Conservation (phyloP, 2,113 vertebrate genomes). For the Alligator sinensis region DNA sequence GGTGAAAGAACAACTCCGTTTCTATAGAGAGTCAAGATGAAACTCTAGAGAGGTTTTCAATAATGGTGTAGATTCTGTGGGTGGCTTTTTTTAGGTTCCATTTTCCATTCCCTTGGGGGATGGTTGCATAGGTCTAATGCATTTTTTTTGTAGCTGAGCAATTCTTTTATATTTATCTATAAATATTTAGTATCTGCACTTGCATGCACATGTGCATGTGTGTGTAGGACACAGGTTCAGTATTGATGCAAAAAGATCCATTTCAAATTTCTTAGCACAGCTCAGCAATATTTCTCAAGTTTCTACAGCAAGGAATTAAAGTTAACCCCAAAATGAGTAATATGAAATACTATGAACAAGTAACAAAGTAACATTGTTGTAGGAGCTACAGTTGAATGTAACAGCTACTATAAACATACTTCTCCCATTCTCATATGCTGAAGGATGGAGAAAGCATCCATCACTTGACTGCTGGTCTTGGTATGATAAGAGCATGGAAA, state of each 20-base stretch:
- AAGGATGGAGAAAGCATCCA: neutral
- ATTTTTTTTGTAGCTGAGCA: slow-evolving; percentile 3
- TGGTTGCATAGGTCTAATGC: slow-evolving; percentile 11
- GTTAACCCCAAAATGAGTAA: neutral
- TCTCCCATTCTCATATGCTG: neutral
- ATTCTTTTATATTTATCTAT: slow-evolving; percentile 1
- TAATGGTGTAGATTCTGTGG: slow-evolving; percentile 33
- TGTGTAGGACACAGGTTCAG: neutral
- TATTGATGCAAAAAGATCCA: neutral
- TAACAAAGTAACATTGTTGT: slow-evolving; percentile 27
- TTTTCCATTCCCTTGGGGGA: slow-evolving; percentile 38
- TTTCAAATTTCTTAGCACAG: neutral
- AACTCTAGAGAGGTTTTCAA: slow-evolving; percentile 29
- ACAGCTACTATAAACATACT: slow-evolving; percentile 13
- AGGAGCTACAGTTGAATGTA: slow-evolving; percentile 28
- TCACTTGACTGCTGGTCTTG: neutral
- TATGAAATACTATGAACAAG: slow-evolving; percentile 26
- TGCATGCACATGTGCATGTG: neutral
- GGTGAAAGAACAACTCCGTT: slow-evolving; percentile 18
- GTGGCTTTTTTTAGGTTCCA: slow-evolving; percentile 14
- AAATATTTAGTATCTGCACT: neutral
- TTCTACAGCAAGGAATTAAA: slow-evolving; percentile 33
- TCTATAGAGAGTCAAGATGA: neutral
- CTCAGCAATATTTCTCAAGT: neutral
- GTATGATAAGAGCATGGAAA: neutral